These are phyloP conservation scores for Plectropomus leopardus DNA, from an alignment of 2,113 vertebrate species.

Conservation along the genomic window DNA sequence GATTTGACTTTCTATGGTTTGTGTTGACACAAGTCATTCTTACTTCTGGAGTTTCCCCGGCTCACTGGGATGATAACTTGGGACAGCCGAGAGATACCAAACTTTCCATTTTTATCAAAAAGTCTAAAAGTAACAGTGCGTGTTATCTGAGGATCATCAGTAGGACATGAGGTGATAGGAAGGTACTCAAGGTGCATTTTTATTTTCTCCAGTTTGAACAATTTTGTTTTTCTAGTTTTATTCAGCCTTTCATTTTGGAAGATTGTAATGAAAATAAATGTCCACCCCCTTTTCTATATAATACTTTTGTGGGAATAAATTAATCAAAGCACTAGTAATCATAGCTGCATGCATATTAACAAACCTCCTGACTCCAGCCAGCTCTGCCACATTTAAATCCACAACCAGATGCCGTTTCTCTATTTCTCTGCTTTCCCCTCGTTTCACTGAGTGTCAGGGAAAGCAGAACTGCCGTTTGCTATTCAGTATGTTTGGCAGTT, in stretches of 20 bases:
- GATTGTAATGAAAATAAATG: not conserved
- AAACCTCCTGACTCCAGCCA: not conserved
- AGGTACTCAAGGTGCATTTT: conserved; percentile 1
- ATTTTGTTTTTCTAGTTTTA: conserved; percentile 14
- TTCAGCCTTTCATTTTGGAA: not conserved
- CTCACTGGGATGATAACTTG: conserved; percentile 46
- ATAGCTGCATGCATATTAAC: conserved; percentile 23
- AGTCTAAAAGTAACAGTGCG: conserved; percentile 50
- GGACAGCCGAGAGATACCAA: conserved; percentile 34
- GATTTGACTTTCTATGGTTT: conserved; percentile 67
- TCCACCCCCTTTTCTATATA: not conserved
- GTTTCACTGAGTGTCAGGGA: conserved; percentile 27
- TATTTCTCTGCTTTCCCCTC: not conserved
- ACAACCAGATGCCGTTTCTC: conserved; percentile 26
- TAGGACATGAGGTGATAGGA: not conserved
- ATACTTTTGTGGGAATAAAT: conserved; percentile 11
- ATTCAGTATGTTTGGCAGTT: conserved; percentile 45
- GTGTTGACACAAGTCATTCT: conserved; percentile 70
- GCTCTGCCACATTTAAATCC: conserved; percentile 28
- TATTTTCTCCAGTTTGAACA: conserved; percentile 10
- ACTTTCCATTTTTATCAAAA: conserved; percentile 30
- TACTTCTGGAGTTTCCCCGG: conserved; percentile 36
- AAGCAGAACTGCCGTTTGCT: conserved; percentile 56
- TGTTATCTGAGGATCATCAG: conserved; percentile 49
- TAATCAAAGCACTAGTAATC: conserved; percentile 22